Conservation (phyloP, 2,888 invertebrate genomes). For the Orthonychiurus folsomi region DNA sequence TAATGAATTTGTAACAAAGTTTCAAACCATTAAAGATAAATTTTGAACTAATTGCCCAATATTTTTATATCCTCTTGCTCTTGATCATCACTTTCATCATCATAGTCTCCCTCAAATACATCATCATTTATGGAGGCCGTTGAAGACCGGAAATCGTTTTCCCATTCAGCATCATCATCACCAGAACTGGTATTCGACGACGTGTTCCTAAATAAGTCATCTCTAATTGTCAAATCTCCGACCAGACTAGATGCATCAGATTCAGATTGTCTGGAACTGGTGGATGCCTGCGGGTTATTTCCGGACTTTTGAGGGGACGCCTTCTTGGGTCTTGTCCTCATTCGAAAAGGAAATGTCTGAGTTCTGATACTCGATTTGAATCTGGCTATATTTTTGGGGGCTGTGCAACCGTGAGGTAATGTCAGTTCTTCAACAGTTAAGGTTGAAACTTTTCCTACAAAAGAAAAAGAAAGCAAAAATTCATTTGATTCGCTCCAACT, state of each 20-base stretch:
- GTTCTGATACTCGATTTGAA: constrained; percentile 16
- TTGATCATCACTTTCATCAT: constrained; percentile 16
- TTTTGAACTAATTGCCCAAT: constrained; percentile 2
- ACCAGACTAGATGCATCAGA: constrained; percentile 9
- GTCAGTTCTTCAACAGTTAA: constrained; percentile 17
- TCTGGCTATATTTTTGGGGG: constrained; percentile 21
- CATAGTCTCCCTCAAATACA: constrained; percentile 14
- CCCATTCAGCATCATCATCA: constrained; percentile 7
- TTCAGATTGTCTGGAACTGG: background rate
- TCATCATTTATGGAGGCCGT: constrained; percentile 6
- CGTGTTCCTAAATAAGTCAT: background rate
- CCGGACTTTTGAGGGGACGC: no score
- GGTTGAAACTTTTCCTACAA: constrained; percentile 29
- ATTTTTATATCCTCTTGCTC: constrained; percentile 12
- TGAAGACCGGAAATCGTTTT: background rate
- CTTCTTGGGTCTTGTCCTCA: constrained; percentile 6
- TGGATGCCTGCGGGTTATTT: background rate
- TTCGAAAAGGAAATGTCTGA: constrained; percentile 15
- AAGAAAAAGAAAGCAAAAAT: background rate
- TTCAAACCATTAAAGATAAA: no score
- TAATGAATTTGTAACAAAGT: background rate
- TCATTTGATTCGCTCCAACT: background rate
- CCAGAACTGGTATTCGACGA: background rate
- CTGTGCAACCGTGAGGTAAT: constrained; percentile 23
- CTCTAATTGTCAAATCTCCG: background rate